These are phyloP conservation scores for Tragelaphus strepsiceros DNA, from an alignment of 2,113 vertebrate genomes.

Conservation along the genomic window DNA sequence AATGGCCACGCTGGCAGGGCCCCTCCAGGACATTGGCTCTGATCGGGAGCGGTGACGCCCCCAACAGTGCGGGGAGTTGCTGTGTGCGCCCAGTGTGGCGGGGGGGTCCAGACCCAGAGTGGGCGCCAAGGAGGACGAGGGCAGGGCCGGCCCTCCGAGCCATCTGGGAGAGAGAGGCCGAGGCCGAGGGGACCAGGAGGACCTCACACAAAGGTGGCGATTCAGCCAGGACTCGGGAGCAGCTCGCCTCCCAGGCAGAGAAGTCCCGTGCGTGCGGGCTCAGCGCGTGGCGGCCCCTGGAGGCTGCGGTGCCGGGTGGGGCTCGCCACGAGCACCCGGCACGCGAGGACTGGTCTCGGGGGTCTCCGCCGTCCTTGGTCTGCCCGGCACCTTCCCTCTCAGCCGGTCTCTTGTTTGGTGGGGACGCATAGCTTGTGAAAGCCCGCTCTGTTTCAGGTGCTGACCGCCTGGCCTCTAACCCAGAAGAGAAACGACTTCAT, in stretches of 20 bases:
- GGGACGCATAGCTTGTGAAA: neutral
- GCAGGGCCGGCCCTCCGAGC: neutral
- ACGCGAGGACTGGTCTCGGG: neutral
- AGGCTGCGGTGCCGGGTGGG: neutral
- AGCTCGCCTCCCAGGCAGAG: accelerated
- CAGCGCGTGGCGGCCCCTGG: accelerated
- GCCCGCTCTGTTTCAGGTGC: neutral
- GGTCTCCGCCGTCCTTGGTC: neutral
- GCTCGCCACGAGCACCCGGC: accelerated
- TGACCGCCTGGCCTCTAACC: accelerated
- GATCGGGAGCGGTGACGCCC: accelerated
- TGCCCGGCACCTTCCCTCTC: neutral
- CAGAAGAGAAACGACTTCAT: accelerated
- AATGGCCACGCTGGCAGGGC: neutral
- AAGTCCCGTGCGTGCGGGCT: accelerated
- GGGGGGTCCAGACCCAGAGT: accelerated
- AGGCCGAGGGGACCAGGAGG: neutral
- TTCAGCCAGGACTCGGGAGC: neutral
- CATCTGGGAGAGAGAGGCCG: accelerated
- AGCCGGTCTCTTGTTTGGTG: neutral
- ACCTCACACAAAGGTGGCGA: accelerated
- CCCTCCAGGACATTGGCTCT: neutral
- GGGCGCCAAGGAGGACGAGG: neutral
- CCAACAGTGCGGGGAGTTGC: accelerated
- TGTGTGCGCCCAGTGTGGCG: accelerated